phyloP scores from a whole-genome alignment of 1,140 invertebrate genomes.

The Drosophila pachea region DNA sequence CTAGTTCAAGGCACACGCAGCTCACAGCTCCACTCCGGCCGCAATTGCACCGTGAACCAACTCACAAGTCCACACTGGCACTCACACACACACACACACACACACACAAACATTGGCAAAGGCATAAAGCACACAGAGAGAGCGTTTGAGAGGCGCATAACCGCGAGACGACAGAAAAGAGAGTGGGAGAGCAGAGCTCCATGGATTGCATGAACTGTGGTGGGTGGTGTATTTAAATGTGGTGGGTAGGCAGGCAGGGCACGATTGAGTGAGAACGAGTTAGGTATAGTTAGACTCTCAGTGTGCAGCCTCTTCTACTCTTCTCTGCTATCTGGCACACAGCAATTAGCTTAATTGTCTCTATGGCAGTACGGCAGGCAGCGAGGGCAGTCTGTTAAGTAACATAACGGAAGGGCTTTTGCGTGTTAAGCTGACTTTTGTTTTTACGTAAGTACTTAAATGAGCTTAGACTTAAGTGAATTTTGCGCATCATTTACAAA shows the following conservation, averaged over 20 bases:
- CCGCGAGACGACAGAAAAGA: background rate
- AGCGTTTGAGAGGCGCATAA: constrained; percentile 29
- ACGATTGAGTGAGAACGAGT: background rate
- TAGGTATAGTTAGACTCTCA: constrained; percentile 22
- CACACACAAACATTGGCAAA: constrained; percentile 35
- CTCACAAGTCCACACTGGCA: background rate
- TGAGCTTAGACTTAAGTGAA: background rate
- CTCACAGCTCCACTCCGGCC: constrained; percentile 17
- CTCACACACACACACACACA: no score
- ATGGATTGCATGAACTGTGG: constrained; percentile 17
- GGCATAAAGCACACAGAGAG: constrained; percentile 30
- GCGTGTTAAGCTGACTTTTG: background rate
- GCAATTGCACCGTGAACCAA: constrained; percentile 18
- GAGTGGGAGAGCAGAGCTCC: constrained; percentile 27
- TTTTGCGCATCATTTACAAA: background rate
- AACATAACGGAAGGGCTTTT: background rate
- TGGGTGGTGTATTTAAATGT: constrained; percentile 2
- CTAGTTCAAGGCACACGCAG: constrained; percentile 44
- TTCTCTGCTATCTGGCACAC: constrained; percentile 38
- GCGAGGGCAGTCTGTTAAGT: constrained; percentile 17
- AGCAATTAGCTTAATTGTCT: constrained; percentile 76
- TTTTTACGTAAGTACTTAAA: background rate
- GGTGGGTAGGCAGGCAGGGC: background rate
- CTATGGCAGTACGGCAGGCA: constrained; percentile 20
- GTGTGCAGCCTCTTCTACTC: constrained; percentile 31